Conservation (phyloP, 2,888 invertebrate genomes). For the Xanthia icteritia region DNA sequence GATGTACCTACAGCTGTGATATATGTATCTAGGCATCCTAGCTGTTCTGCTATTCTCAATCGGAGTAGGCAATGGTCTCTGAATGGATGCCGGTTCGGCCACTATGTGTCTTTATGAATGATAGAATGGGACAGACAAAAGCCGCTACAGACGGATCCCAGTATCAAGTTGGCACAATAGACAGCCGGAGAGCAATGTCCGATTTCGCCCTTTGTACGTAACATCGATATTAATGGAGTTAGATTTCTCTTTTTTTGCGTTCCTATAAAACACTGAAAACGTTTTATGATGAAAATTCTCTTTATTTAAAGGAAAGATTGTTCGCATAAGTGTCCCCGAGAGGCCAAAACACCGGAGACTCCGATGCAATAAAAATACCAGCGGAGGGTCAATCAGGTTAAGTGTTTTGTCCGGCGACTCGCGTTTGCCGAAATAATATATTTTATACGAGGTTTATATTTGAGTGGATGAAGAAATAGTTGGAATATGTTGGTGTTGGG, state of each 20-base stretch:
- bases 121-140: conserved; percentile 56
- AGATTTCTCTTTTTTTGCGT: conserved; percentile 60
- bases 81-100: conserved; percentile 26
- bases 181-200: conserved; percentile 58
- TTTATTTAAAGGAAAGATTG: conserved; percentile 70
- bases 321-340: conserved; percentile 73
- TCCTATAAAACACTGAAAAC: conserved; percentile 66
- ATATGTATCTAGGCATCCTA: neutral
- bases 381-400: conserved; percentile 85
- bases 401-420: conserved; percentile 82
- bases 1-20: neutral
- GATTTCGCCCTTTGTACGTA: conserved; percentile 61
- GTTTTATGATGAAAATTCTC: conserved; percentile 71
- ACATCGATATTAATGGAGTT: conserved; percentile 63
- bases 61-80: conserved; percentile 26
- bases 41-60: conserved; percentile 31
- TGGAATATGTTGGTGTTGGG: conserved; percentile 71
- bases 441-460: conserved; percentile 82
- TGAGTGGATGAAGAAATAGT: conserved; percentile 78
- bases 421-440: conserved; percentile 78
- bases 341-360: conserved; percentile 73
- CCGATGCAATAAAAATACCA: conserved; percentile 86
- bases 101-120: conserved; percentile 52
- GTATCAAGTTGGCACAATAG: conserved; percentile 57
- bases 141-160: conserved; percentile 45